Base-by-base conservation (phyloP, 2,113 vertebrate genomes). In the Callocephalon fimbriatum region DNA sequence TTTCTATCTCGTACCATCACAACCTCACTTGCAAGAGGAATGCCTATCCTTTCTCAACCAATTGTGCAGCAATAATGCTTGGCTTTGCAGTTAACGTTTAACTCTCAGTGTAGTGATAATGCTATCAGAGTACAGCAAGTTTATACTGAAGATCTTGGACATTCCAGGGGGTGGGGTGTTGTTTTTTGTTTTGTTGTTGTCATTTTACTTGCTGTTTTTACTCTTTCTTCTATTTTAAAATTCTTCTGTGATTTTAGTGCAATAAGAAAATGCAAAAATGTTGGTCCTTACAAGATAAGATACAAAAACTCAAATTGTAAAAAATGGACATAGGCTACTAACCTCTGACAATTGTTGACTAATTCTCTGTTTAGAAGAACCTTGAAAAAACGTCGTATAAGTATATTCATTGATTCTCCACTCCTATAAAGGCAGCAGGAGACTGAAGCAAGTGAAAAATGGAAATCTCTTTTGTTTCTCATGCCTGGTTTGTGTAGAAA, bases 221-320 rank as follows among this genome's bases (percentile, higher is more conserved):
- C 3, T 29, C 2, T 66, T 51, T 37, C 7, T 66, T 82, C 19
- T 29, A 4, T 61, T 93, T 58, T 23, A 27, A 68, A 90, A 51
- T 35, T 11, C 20, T 82, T 38, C 16, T 20, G 37, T 50, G 2
- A 27, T 12, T 54, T 12, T 47, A 48, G 10, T 48, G 7, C 8
- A 88, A 54, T 50, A 80, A 83, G 26, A 77, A 93, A 84, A 54
- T 15, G 5, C 3, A 91, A 56, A 80, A 75, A 9, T 27, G 40
- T 63, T 3, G 0, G 0, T 61, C 9, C 22, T 12, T 77, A 8
- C 7, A 50, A 65, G 15, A 32, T 1, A 83, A 58, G 35, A 31
- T 63, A 35, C 21, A 61, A 78, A 51, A 78, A 7, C 6, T n/a
- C 45, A 42, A 63, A n/a, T 4, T 38, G 20, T 42, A 16, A 73